Evolutionary conservation across 2,797 vertebrate genomes (phyloP), one percentile per base, ranked within the genome.

Genomic region (Hozukius guyotensis): DNA sequence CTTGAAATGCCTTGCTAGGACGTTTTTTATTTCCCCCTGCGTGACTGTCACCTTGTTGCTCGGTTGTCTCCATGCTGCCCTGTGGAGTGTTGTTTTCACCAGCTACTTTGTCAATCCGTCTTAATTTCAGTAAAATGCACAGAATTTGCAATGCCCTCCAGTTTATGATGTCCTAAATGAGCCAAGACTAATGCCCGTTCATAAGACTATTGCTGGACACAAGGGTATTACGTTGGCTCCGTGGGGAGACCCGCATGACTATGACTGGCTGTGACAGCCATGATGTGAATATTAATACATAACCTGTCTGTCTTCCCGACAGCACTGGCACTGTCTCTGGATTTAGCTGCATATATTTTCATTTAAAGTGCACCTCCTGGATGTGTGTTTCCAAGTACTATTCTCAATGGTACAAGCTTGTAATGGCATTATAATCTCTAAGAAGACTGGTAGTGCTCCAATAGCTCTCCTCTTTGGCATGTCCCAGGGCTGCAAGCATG

Each of bases 371-470:
- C 63, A 75, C 79, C 61, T 75, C 74, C 42, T 83, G 42, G 53
- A 75, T 70, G 77, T 76, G 60, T 77, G 75, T 77, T 70, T 67
- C 75, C 24, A 68, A 83, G 80, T 75, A 12, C 69, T 73, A 52
- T 82, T 79, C 75, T 86, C 82, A 62, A 69, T 59, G 71, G 80
- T 55, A 70, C 66, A 71, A 81, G 75, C 80, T 83, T 90, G 80
- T 91, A 94, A 94, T 92, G 89, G 92, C 89, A 88, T 94, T 91
- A 89, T 88, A 91, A 93, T 92, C 88, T 92, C 83, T 63, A 80
- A 88, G 77, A 91, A 82, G 69, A 80, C 88, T 77, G 83, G 91
- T 84, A 83, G 75, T 46, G 80, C 90, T 90, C 86, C 87, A 87
- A 83, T 80, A 86, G 87, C 84, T 86, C 78, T 83, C 79, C 66